phyloP scores from a whole-genome alignment of 2,888 invertebrate species.

The Ophraella communa region DNA sequence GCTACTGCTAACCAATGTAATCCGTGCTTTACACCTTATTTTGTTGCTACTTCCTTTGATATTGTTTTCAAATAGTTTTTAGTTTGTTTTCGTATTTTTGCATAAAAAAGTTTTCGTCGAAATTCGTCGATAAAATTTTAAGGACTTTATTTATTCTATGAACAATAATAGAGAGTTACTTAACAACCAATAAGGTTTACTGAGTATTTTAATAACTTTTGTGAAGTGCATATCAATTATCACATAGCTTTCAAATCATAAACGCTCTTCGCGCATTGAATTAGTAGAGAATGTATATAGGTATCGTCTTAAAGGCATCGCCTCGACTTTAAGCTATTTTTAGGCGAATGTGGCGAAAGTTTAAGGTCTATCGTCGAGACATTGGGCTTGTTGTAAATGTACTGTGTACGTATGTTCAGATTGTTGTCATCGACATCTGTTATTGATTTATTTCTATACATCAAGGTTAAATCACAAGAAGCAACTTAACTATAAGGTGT shows the following conservation, averaged over 20 bases:
- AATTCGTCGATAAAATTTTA: too few species aligned
- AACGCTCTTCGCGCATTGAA: constrained; percentile 17
- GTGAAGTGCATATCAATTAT: constrained; percentile 2
- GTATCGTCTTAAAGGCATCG: constrained; percentile 22
- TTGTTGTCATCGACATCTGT: constrained; percentile 26
- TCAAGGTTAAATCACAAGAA: neutral
- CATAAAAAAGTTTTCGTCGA: too few species aligned
- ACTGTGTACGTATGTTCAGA: constrained; percentile 6
- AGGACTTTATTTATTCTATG: too few species aligned
- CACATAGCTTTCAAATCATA: constrained; percentile 25
- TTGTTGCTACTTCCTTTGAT: too few species aligned
- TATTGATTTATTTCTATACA: constrained; percentile 2
- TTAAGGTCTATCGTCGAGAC: constrained; percentile 31
- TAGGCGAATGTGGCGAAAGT: constrained; percentile 31
- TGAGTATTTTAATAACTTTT: neutral
- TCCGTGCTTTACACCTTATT: too few species aligned
- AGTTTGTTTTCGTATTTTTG: too few species aligned
- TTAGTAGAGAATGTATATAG: constrained; percentile 3
- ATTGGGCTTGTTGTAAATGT: constrained; percentile 17
- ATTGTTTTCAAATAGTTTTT: too few species aligned
- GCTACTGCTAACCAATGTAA: too few species aligned
- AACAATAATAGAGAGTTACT: too few species aligned
- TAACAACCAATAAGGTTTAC: neutral
- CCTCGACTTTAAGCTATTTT: constrained; percentile 21
- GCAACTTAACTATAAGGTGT: neutral